phyloP scores from a whole-genome alignment of 2,113 vertebrate species.

The Lycocorax pyrrhopterus region DNA sequence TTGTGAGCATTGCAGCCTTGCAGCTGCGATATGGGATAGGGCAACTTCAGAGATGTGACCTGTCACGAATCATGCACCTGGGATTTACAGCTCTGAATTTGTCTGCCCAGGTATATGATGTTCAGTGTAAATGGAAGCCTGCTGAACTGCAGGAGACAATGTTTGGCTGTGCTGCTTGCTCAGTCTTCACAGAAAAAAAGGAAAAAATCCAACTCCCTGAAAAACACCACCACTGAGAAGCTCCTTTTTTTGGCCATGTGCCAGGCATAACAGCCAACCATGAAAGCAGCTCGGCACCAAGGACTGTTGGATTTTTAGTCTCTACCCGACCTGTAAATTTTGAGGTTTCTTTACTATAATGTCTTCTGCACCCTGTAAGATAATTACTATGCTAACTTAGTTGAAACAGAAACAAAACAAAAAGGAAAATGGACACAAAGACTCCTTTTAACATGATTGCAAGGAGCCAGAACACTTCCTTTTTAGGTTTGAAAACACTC shows the following conservation, averaged over 20 bases:
- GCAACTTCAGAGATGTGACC: not conserved
- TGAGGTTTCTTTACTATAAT: not conserved
- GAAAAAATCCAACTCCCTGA: not conserved
- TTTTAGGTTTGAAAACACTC: not conserved
- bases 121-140: not conserved
- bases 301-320: not conserved
- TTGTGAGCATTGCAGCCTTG: not conserved
- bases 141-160: not conserved
- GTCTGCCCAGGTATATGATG: not conserved
- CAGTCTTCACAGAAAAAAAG: not conserved
- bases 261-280: constrained; percentile 11
- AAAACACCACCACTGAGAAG: not conserved
- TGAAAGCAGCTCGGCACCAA: constrained; percentile 33
- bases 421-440: not conserved
- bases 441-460: not conserved
- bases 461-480: not conserved
- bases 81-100: not conserved
- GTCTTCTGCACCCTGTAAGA: constrained; percentile 16
- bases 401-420: not conserved
- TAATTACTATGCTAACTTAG: not conserved
- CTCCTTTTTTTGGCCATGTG: not conserved
- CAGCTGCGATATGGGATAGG: not conserved
- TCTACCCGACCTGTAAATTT: not conserved
- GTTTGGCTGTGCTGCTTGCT: not conserved
- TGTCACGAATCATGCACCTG: not conserved